Conservation (phyloP, 2,113 vertebrate species). For the Petrocephalus zakoni region DNA sequence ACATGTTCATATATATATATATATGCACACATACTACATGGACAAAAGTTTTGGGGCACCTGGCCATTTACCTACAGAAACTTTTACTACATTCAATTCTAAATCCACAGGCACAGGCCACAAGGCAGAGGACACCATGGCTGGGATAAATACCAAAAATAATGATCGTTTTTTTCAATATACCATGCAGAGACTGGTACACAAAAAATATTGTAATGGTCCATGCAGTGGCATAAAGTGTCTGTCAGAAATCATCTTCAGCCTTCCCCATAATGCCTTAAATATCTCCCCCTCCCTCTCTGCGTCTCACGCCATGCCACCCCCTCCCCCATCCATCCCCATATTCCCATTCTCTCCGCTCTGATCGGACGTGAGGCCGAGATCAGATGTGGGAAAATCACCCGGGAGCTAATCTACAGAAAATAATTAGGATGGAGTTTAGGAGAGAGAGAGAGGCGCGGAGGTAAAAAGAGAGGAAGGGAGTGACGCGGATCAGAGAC, state of each 20-base stretch:
- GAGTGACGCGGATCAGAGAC: background rate
- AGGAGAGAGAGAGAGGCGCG: background rate
- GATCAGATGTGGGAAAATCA: constrained; percentile 3
- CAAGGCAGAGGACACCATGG: background rate
- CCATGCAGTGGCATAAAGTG: background rate
- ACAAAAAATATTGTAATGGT: too few relatives aligned
- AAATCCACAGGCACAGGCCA: background rate
- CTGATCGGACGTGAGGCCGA: background rate
- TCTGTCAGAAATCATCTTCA: background rate
- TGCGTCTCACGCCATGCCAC: background rate
- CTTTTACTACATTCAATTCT: background rate
- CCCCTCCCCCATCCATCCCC: background rate
- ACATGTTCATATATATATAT: too few relatives aligned
- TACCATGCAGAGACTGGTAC: background rate
- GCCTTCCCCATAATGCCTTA: background rate
- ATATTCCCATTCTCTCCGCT: background rate
- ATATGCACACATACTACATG: too few relatives aligned
- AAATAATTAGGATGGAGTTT: constrained; percentile 1
- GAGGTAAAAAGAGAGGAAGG: background rate
- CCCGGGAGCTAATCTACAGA: background rate
- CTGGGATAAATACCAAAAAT: background rate
- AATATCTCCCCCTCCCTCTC: background rate
- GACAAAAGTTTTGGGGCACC: background rate
- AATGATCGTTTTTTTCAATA: background rate
- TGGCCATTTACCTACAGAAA: background rate